Evolutionary conservation across 1,140 invertebrate species (phyloP).

Genomic region (Mizuhopecten yessoensis): DNA sequence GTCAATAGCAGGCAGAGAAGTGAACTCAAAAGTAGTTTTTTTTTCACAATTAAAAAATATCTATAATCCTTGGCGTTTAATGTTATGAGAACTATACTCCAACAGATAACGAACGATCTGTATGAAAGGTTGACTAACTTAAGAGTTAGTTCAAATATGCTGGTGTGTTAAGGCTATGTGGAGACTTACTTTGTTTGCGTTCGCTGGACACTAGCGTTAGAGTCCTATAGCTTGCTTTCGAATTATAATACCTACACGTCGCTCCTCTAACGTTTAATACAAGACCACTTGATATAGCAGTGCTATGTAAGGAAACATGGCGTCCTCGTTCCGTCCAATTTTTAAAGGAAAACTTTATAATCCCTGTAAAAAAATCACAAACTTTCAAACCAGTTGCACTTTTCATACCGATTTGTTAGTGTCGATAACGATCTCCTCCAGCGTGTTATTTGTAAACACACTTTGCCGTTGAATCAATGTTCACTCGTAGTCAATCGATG

Average conservation of each 20-base stretch:
- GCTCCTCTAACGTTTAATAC: background rate
- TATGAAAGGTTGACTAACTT: background rate
- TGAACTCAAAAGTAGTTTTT: background rate
- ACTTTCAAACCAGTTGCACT: slow-evolving; percentile 31
- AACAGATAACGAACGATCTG: background rate
- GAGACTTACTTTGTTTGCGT: slow-evolving; percentile 8
- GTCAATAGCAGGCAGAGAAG: background rate
- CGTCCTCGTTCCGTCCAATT: background rate
- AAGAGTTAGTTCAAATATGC: background rate
- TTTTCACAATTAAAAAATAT: background rate
- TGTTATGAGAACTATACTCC: background rate
- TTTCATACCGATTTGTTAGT: background rate
- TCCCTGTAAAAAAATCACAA: background rate
- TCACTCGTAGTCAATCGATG: slow-evolving; percentile 10
- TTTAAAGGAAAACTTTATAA: background rate
- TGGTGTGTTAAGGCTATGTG: slow-evolving; percentile 2
- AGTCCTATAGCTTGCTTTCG: background rate
- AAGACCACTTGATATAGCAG: background rate
- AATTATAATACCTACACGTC: background rate
- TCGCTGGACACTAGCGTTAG: background rate
- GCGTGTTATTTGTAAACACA: slow-evolving; percentile 38
- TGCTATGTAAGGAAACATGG: background rate
- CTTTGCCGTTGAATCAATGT: slow-evolving; percentile 15
- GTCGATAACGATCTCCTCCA: background rate
- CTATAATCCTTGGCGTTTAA: background rate